Base-by-base conservation (phyloP, 2,113 vertebrate genomes). In the Dryoscopus gambensis region DNA sequence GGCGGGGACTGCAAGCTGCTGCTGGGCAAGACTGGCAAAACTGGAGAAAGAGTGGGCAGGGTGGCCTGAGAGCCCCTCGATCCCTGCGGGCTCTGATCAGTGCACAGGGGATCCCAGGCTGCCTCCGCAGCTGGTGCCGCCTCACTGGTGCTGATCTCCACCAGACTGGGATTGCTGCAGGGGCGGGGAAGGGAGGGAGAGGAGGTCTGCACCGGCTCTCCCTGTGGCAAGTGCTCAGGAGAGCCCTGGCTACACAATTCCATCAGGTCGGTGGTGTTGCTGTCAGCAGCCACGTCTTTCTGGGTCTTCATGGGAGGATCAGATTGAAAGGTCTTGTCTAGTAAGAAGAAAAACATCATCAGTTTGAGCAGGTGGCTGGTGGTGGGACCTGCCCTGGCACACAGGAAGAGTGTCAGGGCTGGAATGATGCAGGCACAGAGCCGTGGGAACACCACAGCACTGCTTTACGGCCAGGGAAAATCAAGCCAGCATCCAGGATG, bases 221-320 rank as follows among this genome's bases (percentile, higher is more conserved):
- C 79, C 3, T 20, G 75, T 0, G 4, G 20, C 16, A 40, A 27
- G 15, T 1, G 15, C 87, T 71, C 19, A 0, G 74, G 5, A 27
- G 81, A 85, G 35, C 52, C 68, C 33, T 52, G 90, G 79, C 83
- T 81, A 6, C 75, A 63, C 0, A 15, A n/a, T 19, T 94, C 92
- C 40, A 92, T 28, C 30, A 86, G 31, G 69, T 96, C 88, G 0
- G 73, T 56, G 40, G 90, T 95, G 88, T 96, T 95, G 83, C 92
- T 96, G 85, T 96, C 95, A 60, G 88, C 95, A 56, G 71, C 18
- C 71, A 74, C 16, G 1, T 95, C 79, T 28, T 84, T 56, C 44
- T 94, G 64, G 42, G 24, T n/a, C 46, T 83, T 73, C 2, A 6
- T 10, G 0, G 63, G 47, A 62, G 35, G 8, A 2, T 71, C 75